These are phyloP conservation scores for Pinna nobilis DNA, from an alignment of 1,140 invertebrate species.

Conservation along the genomic window DNA sequence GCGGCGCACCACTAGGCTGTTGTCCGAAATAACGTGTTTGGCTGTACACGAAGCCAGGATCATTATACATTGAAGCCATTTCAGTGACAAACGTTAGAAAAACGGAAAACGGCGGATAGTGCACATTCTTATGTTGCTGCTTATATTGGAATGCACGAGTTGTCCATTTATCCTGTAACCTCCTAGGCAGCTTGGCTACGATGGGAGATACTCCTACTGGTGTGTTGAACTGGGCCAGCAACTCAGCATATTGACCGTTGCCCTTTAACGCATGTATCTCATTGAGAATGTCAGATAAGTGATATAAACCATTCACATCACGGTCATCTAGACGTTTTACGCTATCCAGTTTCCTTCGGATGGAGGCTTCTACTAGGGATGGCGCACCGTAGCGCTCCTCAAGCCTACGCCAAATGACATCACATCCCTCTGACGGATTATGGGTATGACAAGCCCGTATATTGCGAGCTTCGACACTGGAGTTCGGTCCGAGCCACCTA, in stretches of 20 bases:
- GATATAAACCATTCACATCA: not conserved
- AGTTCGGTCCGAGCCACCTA: conserved; percentile 10
- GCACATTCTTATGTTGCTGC: not conserved
- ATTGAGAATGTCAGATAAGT: conserved; percentile 27
- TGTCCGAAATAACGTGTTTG: too few relatives aligned
- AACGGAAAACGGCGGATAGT: conserved; percentile 20
- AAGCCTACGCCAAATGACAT: conserved; percentile 4
- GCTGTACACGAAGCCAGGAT: conserved; percentile 1
- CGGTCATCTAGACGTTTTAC: not conserved
- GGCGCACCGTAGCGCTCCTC: conserved; percentile 21
- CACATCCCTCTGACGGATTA: not conserved
- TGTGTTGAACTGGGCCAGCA: conserved; percentile 20
- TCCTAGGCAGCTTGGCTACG: conserved; percentile 20
- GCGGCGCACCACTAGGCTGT: too few relatives aligned
- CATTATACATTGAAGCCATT: not conserved
- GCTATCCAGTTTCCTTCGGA: too few relatives aligned
- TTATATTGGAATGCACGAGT: conserved; percentile 20
- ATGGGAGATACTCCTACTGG: conserved; percentile 13
- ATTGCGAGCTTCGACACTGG: not conserved
- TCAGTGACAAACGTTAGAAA: conserved; percentile 16
- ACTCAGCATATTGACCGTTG: conserved; percentile 1
- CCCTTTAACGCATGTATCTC: conserved; percentile 34
- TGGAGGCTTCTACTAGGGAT: conserved; percentile 13
- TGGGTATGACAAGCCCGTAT: not conserved
- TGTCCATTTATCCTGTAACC: conserved; percentile 43